These are phyloP conservation scores for Tetramorium parvispinum DNA, from an alignment of 1,140 invertebrate species.

Conservation along the genomic window DNA sequence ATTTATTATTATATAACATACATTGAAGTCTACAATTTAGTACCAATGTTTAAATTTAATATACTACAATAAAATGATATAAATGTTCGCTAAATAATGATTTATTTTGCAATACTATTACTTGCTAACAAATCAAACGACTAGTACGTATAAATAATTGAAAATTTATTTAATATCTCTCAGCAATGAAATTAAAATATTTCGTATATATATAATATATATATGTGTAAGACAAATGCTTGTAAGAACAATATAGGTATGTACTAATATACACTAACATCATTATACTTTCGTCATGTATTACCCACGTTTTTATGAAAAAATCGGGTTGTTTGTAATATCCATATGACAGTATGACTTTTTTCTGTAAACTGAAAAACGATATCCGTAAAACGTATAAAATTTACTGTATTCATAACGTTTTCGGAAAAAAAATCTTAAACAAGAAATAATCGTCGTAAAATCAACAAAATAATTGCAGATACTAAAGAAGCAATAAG, in stretches of 20 bases:
- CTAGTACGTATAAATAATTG: constrained; percentile 11
- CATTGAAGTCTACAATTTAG: not conserved
- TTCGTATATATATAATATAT: too few relatives aligned
- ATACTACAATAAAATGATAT: constrained; percentile 12
- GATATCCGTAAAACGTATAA: constrained; percentile 74
- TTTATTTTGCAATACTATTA: constrained; percentile 12
- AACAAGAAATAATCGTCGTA: constrained; percentile 83
- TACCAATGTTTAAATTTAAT: not conserved
- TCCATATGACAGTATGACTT: constrained; percentile 58
- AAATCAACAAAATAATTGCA: constrained; percentile 81
- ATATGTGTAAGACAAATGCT: constrained; percentile 31
- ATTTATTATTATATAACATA: too few relatives aligned
- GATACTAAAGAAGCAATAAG: constrained; percentile 80
- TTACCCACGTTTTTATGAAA: constrained; percentile 43
- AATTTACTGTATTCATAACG: constrained; percentile 72
- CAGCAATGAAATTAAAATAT: not conserved
- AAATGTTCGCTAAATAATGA: not conserved
- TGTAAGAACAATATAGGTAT: constrained; percentile 51
- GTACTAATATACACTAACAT: constrained; percentile 58
- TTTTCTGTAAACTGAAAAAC: constrained; percentile 68
- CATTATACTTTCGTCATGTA: constrained; percentile 55
- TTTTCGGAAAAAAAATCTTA: constrained; percentile 65
- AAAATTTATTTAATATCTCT: not conserved
- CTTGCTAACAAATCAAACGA: not conserved
- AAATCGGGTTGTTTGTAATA: constrained; percentile 44